Evolutionary conservation across 2,888 invertebrate genomes (phyloP), one percentile per base, ranked within the genome.

Genomic region (Philhelius pedissequus): DNA sequence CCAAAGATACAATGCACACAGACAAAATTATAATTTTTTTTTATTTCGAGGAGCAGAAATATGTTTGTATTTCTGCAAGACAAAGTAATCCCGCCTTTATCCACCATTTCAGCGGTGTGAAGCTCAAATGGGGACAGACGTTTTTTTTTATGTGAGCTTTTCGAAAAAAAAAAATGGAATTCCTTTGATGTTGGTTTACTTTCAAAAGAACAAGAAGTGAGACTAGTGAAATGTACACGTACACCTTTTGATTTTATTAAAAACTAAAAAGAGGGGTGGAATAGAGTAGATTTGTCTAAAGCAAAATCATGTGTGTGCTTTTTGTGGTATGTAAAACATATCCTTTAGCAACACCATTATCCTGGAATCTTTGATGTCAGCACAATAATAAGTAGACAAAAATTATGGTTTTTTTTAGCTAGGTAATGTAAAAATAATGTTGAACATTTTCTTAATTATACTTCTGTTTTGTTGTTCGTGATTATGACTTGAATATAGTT

Each of bases 291-390:
- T 22, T 13, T 2, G 5, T n/a, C 6, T 2, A 15, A 30, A 54
- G 52, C 0, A 30, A 54, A 54, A 30, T n/a, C 52, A 54, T 54
- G 30, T 30, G 18, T 30, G 52, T 54, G 27, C 30, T 54, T 54
- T 54, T 54, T 30, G 30, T 18, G 30, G 30, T 54, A 54, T 54
- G 52, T 54, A 18, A 54, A 54, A 54, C 52, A 54, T 54, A 54
- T 30, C 52, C 52, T 30, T 54, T 54, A 54, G 9, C 52, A 54
- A 54, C 11, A 54, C 52, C 52, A 54, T 54, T 54, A 52, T 52
- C 52, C 9, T 52, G 27, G 15, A 27, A 30, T 52, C 52, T 52
- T 52, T 52, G 52, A 54, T 54, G 52, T 48, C 22, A 48, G 22
- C 22, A 25, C 6, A n/a, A 20, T 7, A 15, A 15, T 3, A 45